Percentiles rank a stretch among this genome's conserved stretches.
Conservation (phyloP, 2,888 invertebrate species). For the Trissonchulus latispiculum region DNA sequence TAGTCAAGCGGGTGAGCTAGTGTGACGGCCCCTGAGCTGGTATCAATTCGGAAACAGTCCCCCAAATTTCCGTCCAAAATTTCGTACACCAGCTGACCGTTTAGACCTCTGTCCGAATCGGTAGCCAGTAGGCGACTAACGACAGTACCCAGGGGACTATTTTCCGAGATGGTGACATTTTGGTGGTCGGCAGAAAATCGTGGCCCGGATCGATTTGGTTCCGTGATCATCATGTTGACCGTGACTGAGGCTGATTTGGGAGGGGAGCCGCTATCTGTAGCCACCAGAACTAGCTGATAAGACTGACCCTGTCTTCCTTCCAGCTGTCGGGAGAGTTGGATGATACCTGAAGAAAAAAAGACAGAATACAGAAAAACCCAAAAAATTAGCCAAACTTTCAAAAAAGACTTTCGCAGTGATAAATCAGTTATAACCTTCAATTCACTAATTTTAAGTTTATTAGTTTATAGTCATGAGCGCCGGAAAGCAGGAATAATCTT, state of each 20-base stretch:
- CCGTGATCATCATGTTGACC: slow-evolving; percentile 63
- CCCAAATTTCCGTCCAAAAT: not conserved
- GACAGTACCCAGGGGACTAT: slow-evolving; percentile 71
- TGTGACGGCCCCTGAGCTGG: slow-evolving; percentile 64
- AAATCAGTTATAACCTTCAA: no score
- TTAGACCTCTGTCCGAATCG: slow-evolving; percentile 72
- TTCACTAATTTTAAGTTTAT: no score
- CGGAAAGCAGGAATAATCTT: no score
- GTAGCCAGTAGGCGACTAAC: slow-evolving; percentile 72
- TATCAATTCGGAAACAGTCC: slow-evolving; percentile 71
- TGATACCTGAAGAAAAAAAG: not conserved
- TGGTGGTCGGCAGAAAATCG: slow-evolving; percentile 69
- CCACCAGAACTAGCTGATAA: not conserved
- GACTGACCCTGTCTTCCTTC: not conserved
- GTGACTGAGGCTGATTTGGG: not conserved
- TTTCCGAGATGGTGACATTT: slow-evolving; percentile 81
- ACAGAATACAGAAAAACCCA: no score
- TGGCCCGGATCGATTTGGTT: slow-evolving; percentile 68
- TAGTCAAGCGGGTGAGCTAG: slow-evolving; percentile 72
- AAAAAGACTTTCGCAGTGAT: no score
- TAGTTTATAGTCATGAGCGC: no score
- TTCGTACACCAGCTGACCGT: slow-evolving; percentile 72
- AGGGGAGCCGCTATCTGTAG: not conserved
- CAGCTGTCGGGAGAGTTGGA: not conserved
- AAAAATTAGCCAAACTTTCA: no score